These are phyloP conservation scores for Drosophila ezoana DNA, from an alignment of 2,888 invertebrate species.

Conservation along the genomic window DNA sequence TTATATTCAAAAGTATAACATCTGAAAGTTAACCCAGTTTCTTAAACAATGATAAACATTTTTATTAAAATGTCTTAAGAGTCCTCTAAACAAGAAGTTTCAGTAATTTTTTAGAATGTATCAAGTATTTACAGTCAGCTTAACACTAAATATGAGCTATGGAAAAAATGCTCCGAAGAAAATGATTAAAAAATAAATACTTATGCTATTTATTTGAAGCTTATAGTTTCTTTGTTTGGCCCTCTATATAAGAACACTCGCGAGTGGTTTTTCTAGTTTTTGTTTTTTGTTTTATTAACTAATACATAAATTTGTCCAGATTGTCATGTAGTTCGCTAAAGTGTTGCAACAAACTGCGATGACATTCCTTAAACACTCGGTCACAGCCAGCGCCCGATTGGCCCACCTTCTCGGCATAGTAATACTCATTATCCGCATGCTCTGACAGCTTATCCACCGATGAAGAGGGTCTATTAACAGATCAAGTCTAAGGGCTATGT, in stretches of 20 bases:
- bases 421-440: constrained; percentile 90
- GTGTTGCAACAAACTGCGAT: constrained; percentile 63
- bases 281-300: constrained; percentile 51
- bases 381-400: constrained; percentile 84
- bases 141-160: no score
- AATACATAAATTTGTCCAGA: constrained; percentile 55
- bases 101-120: no score
- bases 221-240: no score
- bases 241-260: not conserved
- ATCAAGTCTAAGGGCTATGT: not conserved
- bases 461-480: constrained; percentile 88
- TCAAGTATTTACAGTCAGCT: no score
- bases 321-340: constrained; percentile 67
- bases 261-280: not conserved
- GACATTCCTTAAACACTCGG: constrained; percentile 80
- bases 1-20: no score
- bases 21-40: no score
- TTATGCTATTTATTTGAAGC: no score
- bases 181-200: no score
- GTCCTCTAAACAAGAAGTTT: no score
- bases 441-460: constrained; percentile 88
- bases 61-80: not conserved
- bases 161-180: no score
- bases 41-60: not conserved
- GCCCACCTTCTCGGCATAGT: constrained; percentile 90